A percentile compares a stretch with the other conserved stretches of the same genome.
Evolutionary conservation across 2,888 invertebrate genomes (phyloP).

Genomic region (Anaspis maculata): DNA sequence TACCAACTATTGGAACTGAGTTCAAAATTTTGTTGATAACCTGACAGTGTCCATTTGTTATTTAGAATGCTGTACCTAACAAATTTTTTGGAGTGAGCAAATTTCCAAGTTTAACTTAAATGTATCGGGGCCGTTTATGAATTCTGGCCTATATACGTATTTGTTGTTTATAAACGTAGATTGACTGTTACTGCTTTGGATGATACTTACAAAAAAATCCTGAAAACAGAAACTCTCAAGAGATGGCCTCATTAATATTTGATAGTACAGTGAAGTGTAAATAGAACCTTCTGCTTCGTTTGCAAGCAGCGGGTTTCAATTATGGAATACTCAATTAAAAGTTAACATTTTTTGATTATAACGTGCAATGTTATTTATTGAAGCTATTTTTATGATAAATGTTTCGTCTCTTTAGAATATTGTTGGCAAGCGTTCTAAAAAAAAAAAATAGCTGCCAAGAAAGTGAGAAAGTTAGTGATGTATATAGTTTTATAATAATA

Average conservation of each 20-base stretch:
- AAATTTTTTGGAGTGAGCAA: conserved; percentile 14
- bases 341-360: conserved; percentile 13
- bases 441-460: conserved; percentile 12
- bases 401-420: conserved; percentile 22
- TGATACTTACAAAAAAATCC: conserved; percentile 6
- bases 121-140: conserved; percentile 16
- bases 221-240: conserved; percentile 15
- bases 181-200: conserved; percentile 24
- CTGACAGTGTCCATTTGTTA: too few relatives aligned
- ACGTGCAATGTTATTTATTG: conserved; percentile 23
- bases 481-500: conserved; percentile 37
- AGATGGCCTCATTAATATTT: conserved; percentile 19
- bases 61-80: background rate
- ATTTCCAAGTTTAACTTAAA: conserved; percentile 9
- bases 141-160: conserved; percentile 23
- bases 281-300: too few relatives aligned
- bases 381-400: conserved; percentile 27
- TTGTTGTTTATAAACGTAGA: conserved; percentile 24
- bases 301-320: conserved; percentile 13
- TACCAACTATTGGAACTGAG: too few relatives aligned
- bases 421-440: conserved; percentile 21
- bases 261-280: conserved; percentile 13
- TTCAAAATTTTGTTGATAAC: too few relatives aligned
- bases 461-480: conserved; percentile 30
- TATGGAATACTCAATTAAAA: conserved; percentile 20